These are phyloP conservation scores for Lutraria lutraria DNA, from an alignment of 2,888 invertebrate species.

Conservation along the genomic window DNA sequence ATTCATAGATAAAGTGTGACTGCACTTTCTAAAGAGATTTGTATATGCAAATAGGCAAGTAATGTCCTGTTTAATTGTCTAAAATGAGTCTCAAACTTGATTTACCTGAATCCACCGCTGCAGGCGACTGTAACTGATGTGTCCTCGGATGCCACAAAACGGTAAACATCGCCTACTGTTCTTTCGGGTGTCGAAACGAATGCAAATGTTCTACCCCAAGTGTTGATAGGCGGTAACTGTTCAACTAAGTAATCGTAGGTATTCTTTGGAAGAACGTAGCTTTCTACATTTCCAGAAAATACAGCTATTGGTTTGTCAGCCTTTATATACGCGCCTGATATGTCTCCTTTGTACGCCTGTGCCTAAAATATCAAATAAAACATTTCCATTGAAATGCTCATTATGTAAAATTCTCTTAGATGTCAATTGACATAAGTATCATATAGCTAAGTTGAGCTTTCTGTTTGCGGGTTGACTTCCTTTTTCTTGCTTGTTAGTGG, in stretches of 20 bases:
- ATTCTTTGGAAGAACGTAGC: constrained; percentile 49
- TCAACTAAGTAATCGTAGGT: constrained; percentile 76
- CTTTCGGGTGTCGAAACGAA: constrained; percentile 75
- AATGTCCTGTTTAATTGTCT: no score
- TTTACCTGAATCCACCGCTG: constrained; percentile 31
- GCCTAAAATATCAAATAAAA: constrained; percentile 39
- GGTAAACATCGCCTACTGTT: constrained; percentile 72
- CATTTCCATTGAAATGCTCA: no score
- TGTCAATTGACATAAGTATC: no score
- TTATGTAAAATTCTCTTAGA: no score
- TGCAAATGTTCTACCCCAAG: constrained; percentile 78
- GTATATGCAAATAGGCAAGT: no score
- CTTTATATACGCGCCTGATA: constrained; percentile 75
- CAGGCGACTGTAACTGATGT: constrained; percentile 41
- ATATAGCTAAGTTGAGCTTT: no score
- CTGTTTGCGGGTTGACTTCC: no score
- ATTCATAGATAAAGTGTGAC: no score
- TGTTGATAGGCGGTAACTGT: constrained; percentile 73
- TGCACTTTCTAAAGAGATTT: no score
- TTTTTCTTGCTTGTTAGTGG: no score
- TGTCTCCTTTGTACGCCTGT: constrained; percentile 66
- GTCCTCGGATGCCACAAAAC: constrained; percentile 65
- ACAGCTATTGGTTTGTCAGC: constrained; percentile 74
- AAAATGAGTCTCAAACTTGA: background rate
- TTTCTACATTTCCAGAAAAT: constrained; percentile 74